Base-by-base conservation (phyloP, 2,888 invertebrate genomes). In the Xestia ashworthii region DNA sequence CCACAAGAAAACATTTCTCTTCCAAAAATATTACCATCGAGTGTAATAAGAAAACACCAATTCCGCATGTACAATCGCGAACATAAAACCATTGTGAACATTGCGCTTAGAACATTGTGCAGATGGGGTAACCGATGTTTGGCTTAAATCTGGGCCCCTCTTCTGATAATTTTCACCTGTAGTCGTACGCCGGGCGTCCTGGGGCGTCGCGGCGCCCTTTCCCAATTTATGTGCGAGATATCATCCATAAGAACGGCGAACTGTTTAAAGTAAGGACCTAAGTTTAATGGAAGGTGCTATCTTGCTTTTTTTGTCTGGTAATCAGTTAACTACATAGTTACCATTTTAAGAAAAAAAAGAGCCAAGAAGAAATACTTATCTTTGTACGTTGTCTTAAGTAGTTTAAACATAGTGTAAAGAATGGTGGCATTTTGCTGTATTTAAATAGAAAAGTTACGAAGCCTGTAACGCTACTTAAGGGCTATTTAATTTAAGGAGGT, bases 131-230 rank as follows among this genome's bases (percentile, higher is more conserved):
- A 87, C 90, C 90, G 88, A 93, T 95, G 96, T 96, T 95, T 95
- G 95, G 94, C 95, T 95, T 93, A 94, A 94, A 95, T 95, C 95
- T 93, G 95, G 90, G 85, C 82, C 88, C 93, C 95, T 95, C 95
- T 93, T 91, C 91, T 95, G 95, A 96, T 96, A 96, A 96, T 96
- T 96, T 95, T 96, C 96, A 96, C 96, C 96, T 96, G 96, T 89
- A 91, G 84, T 78, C 73, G 72, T 75, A 58, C 50, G 53, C 38
- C 81, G 85, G 78, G 81, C 87, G 87, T 90, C 90, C 91, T 84
- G 86, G 84, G 88, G 91, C 89, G 88, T 67, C 38, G 78, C 38
- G 75, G 38, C 76, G 67, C 90, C 90, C 92, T 91, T 90, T 90
- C 86, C 90, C 91, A 94, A 96, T 96, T 96, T 96, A 96, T 95